A percentile compares a stretch with the other conserved stretches of the same genome.
Evolutionary conservation across 2,113 vertebrate species (phyloP).

Genomic region (Ursus arctos): DNA sequence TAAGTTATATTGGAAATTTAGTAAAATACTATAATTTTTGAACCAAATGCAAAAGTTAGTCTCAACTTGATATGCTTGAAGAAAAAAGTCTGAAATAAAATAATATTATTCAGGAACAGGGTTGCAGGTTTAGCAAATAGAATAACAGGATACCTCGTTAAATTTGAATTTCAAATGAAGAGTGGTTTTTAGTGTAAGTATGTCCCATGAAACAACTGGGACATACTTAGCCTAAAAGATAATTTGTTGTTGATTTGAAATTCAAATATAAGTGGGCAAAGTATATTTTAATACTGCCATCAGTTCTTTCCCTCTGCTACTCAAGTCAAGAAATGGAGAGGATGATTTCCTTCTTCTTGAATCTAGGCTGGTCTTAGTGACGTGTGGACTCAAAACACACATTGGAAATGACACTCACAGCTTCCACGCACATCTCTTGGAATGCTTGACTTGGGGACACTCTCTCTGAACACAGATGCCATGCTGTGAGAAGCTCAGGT

Average conservation of each 20-base stretch:
- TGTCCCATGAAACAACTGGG: neutral
- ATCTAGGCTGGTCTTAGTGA: neutral
- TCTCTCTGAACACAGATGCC: neutral
- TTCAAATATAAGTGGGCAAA: neutral
- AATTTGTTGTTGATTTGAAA: constrained; percentile 1
- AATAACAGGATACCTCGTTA: neutral
- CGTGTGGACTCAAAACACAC: neutral
- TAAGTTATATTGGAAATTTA: neutral
- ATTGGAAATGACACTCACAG: neutral
- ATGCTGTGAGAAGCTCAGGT: neutral
- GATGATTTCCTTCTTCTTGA: neutral
- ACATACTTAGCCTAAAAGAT: neutral
- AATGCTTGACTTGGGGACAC: neutral
- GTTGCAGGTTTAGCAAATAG: constrained; percentile 2
- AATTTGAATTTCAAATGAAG: constrained; percentile 31
- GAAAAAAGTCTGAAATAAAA: constrained; percentile 29
- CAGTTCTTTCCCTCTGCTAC: neutral
- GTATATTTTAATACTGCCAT: neutral
- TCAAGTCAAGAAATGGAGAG: neutral
- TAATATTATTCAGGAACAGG: neutral
- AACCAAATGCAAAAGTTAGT: neutral
- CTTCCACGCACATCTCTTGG: neutral
- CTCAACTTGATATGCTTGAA: neutral
- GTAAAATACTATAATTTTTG: neutral
- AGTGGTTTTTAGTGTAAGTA: neutral